Evolutionary conservation across 2,888 invertebrate species (phyloP).

Genomic region (Balanococcus diminutus): DNA sequence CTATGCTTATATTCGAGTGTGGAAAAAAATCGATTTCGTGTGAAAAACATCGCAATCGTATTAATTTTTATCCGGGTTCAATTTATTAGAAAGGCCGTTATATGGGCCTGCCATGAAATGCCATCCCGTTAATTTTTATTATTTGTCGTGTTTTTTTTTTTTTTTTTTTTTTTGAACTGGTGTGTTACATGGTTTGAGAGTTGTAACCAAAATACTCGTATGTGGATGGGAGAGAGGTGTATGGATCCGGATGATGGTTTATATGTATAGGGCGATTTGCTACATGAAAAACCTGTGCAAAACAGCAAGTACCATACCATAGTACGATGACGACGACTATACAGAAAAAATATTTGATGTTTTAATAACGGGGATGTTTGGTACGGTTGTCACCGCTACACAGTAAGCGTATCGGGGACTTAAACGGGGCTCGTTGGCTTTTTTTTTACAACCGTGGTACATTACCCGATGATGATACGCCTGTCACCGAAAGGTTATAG

Average conservation of each 20-base stretch:
- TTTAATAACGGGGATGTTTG: slow-evolving; percentile 42
- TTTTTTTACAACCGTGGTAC: slow-evolving; percentile 35
- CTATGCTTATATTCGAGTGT: background rate
- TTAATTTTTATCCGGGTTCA: slow-evolving; percentile 49
- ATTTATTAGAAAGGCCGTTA: slow-evolving; percentile 43
- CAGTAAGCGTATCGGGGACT: slow-evolving; percentile 31
- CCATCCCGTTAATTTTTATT: slow-evolving; percentile 43
- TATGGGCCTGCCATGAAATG: background rate
- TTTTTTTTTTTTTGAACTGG: too few species aligned
- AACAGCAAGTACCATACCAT: background rate
- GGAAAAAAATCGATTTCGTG: slow-evolving; percentile 47
- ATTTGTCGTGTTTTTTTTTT: slow-evolving; percentile 30
- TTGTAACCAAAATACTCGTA: slow-evolving; percentile 20
- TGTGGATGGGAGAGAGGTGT: background rate
- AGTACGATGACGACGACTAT: background rate
- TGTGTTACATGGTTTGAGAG: background rate
- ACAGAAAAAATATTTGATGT: slow-evolving; percentile 21
- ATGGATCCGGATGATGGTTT: background rate
- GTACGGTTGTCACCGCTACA: slow-evolving; percentile 21
- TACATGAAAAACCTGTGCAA: background rate
- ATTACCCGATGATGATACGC: slow-evolving; percentile 51
- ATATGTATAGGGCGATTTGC: background rate
- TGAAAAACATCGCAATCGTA: slow-evolving; percentile 53
- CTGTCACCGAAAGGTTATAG: slow-evolving; percentile 49
- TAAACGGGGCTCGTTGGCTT: background rate